A percentile compares a stretch with the other conserved stretches of the same genome.
Conservation (phyloP, 2,888 invertebrate species). For the Mythimna impura region DNA sequence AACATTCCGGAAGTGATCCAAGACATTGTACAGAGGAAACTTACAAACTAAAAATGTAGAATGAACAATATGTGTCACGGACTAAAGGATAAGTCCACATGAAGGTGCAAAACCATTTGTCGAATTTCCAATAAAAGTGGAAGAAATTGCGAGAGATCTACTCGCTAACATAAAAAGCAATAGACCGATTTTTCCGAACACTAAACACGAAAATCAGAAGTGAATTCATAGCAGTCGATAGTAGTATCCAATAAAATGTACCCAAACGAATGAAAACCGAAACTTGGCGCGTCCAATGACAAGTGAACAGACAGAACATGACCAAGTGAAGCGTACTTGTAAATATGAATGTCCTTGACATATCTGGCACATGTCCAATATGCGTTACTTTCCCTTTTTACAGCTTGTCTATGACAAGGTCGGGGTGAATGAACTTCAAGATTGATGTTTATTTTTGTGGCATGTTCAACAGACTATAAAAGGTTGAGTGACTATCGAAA, state of each 20-base stretch:
- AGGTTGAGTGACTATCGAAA: constrained; percentile 3
- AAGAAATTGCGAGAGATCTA: background rate
- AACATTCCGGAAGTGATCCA: too few relatives aligned
- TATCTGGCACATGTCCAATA: constrained; percentile 58
- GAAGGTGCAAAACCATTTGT: background rate
- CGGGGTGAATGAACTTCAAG: constrained; percentile 45
- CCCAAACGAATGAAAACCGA: constrained; percentile 25
- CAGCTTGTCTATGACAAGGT: constrained; percentile 38
- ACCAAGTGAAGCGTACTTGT: constrained; percentile 28
- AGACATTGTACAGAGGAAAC: too few relatives aligned
- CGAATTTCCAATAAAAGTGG: background rate
- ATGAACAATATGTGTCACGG: background rate
- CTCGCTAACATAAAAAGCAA: background rate
- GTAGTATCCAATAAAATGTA: constrained; percentile 24
- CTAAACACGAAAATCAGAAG: constrained; percentile 2
- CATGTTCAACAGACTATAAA: constrained; percentile 25
- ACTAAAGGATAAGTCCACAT: background rate
- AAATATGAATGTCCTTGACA: constrained; percentile 61
- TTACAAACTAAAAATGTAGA: too few relatives aligned
- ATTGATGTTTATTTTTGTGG: constrained; percentile 40
- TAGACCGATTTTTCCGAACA: background rate
- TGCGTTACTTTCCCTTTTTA: constrained; percentile 48
- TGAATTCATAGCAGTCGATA: constrained; percentile 1
- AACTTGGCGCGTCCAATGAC: constrained; percentile 35
- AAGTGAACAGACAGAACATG: constrained; percentile 13